Conservation (phyloP, 2,113 vertebrate genomes). For the Urocynchramus pylzowi region DNA sequence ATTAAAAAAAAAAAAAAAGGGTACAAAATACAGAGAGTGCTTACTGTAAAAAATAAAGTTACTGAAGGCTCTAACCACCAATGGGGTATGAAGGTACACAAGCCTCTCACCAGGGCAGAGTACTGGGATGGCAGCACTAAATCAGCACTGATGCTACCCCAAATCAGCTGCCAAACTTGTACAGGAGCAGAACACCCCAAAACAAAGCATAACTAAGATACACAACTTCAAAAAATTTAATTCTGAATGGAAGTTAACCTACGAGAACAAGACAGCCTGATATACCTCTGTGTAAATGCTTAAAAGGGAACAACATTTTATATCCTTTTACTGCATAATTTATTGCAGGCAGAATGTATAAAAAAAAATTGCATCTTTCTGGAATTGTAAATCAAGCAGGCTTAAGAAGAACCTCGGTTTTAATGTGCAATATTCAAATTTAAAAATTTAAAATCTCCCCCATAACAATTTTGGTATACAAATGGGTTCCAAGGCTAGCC, state of each 20-base stretch:
- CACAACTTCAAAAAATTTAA: not conserved
- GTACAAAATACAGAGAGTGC: slow-evolving; percentile 58
- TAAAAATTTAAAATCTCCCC: slow-evolving; percentile 51
- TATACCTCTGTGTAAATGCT: slow-evolving; percentile 29
- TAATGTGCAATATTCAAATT: slow-evolving; percentile 68
- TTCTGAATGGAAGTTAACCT: not conserved
- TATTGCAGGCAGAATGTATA: slow-evolving; percentile 37
- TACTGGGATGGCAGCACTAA: not conserved
- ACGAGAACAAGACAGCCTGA: not conserved
- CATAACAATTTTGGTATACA: slow-evolving; percentile 29
- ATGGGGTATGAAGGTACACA: not conserved
- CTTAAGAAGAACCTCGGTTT: slow-evolving; percentile 39
- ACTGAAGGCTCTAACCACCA: slow-evolving; percentile 51
- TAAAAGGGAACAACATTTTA: slow-evolving; percentile 53
- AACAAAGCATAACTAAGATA: slow-evolving; percentile 27
- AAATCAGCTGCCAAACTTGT: slow-evolving; percentile 21
- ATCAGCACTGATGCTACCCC: not conserved
- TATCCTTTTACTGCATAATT: slow-evolving; percentile 18
- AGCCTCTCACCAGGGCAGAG: not conserved
- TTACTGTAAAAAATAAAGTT: slow-evolving; percentile 65
- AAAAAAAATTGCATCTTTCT: not conserved
- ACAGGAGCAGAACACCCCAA: slow-evolving; percentile 34
- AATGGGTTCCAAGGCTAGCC: slow-evolving; percentile 41
- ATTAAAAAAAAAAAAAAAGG: slow-evolving; percentile 34
- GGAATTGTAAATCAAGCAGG: not conserved